phyloP scores from a whole-genome alignment of 2,888 invertebrate species.

The Ecdyonurus torrentis region DNA sequence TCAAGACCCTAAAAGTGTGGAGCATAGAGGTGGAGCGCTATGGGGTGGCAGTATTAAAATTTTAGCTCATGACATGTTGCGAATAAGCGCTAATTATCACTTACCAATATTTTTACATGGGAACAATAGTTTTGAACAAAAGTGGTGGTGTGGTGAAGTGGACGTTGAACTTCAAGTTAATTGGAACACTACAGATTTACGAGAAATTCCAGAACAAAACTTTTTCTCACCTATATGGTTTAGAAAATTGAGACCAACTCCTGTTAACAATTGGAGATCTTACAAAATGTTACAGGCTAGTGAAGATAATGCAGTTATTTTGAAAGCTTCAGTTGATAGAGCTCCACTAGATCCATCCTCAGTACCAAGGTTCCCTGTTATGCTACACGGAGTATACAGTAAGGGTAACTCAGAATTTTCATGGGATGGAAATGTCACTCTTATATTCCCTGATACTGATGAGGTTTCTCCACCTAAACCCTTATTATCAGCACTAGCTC shows the following conservation, averaged over 20 bases:
- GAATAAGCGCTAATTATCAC: slow-evolving; percentile 8
- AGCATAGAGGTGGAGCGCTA: slow-evolving; percentile 1
- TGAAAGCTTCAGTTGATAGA: not conserved
- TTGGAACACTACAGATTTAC: not conserved
- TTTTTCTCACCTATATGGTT: not conserved
- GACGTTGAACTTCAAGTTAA: not conserved
- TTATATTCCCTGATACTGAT: slow-evolving; percentile 1
- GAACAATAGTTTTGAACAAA: not conserved
- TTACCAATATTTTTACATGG: slow-evolving; percentile 6
- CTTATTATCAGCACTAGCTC: not conserved
- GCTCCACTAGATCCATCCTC: not conserved
- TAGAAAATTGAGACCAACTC: not conserved
- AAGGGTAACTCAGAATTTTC: slow-evolving; percentile 1
- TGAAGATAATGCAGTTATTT: not conserved
- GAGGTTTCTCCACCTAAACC: not conserved
- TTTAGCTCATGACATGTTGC: not conserved
- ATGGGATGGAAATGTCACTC: slow-evolving; percentile 8
- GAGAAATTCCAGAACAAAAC: not conserved
- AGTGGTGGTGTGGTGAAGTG: not conserved
- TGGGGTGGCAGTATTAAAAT: slow-evolving; percentile 5
- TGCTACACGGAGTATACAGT: slow-evolving; percentile 6
- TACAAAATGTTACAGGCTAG: not conserved
- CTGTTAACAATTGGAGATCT: not conserved
- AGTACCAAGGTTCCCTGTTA: slow-evolving; percentile 3
- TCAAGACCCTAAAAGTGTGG: not conserved